phyloP scores from a whole-genome alignment of 2,797 vertebrate species.

The Brotula barbata region DNA sequence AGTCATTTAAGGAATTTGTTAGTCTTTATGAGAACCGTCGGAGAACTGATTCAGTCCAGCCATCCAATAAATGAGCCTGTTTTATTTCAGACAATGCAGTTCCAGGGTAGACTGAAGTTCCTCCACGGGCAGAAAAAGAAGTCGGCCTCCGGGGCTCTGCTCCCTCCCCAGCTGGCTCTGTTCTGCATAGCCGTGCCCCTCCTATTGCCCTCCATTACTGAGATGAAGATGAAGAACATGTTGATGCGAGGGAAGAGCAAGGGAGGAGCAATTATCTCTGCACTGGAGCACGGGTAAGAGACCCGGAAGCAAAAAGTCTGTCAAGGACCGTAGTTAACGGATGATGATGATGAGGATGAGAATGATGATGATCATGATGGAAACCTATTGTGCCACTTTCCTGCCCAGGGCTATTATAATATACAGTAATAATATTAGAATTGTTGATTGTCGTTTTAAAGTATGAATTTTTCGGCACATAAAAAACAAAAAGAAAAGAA shows the following conservation, averaged over 20 bases:
- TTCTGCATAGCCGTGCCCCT: slow-evolving; percentile 92
- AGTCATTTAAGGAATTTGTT: neutral
- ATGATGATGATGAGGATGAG: too few relatives aligned
- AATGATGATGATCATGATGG: too few relatives aligned
- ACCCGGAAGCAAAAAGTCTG: too few relatives aligned
- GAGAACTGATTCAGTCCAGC: neutral
- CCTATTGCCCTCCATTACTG: slow-evolving; percentile 84
- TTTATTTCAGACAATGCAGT: slow-evolving; percentile 89
- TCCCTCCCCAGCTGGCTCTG: slow-evolving; percentile 88
- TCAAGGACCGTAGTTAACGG: too few relatives aligned
- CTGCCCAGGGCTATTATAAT: too few relatives aligned
- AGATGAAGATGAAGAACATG: slow-evolving; percentile 88
- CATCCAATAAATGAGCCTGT: slow-evolving; percentile 1
- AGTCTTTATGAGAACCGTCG: neutral
- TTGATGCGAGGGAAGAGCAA: slow-evolving; percentile 86
- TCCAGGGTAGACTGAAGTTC: slow-evolving; percentile 93
- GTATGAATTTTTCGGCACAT: too few relatives aligned
- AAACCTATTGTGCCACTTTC: too few relatives aligned
- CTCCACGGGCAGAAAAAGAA: slow-evolving; percentile 94
- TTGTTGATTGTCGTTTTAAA: too few relatives aligned
- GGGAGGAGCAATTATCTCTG: slow-evolving; percentile 60
- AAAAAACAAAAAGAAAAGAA: too few relatives aligned
- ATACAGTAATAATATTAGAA: too few relatives aligned
- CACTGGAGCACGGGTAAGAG: slow-evolving; percentile 79
- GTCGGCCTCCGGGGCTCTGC: slow-evolving; percentile 77